Percentiles rank a stretch among this genome's conserved stretches.
These are phyloP conservation scores for Alloscopus bannaensis DNA, from an alignment of 2,888 invertebrate species.

Conservation along the genomic window DNA sequence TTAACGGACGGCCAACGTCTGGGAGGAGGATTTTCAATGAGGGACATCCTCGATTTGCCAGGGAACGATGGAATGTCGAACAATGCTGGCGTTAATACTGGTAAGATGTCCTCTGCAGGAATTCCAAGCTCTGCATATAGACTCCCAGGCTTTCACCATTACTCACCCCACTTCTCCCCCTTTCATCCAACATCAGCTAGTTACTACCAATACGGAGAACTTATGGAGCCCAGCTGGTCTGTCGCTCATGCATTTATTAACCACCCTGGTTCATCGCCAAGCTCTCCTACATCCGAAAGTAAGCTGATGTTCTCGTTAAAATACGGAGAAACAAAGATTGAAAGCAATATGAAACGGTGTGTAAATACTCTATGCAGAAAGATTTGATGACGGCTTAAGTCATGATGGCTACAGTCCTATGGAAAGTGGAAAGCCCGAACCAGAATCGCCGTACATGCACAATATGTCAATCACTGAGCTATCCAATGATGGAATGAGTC, in stretches of 20 bases:
- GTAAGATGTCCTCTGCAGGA: conserved; percentile 43
- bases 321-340: background rate
- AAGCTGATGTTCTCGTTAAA: conserved; percentile 1
- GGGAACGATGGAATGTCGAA: conserved; percentile 27
- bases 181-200: conserved; percentile 53
- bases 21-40: conserved; percentile 69
- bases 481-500: conserved; percentile 49
- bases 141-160: conserved; percentile 59
- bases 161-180: conserved; percentile 52
- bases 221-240: conserved; percentile 60
- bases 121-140: conserved; percentile 41
- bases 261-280: conserved; percentile 53
- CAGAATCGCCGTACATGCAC: conserved; percentile 55
- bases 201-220: conserved; percentile 59
- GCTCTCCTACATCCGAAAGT: conserved; percentile 42
- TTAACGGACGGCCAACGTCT: conserved; percentile 58
- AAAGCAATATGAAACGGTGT: too few relatives aligned
- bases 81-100: conserved; percentile 25
- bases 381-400: conserved; percentile 43
- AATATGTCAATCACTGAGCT: conserved; percentile 51
- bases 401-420: conserved; percentile 57
- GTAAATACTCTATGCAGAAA: conserved; percentile 6
- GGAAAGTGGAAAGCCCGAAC: conserved; percentile 40
- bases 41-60: conserved; percentile 71
- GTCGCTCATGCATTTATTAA: conserved; percentile 61